These are phyloP conservation scores for Lampris megalopsis DNA, from an alignment of 2,113 vertebrate genomes.

Conservation along the genomic window DNA sequence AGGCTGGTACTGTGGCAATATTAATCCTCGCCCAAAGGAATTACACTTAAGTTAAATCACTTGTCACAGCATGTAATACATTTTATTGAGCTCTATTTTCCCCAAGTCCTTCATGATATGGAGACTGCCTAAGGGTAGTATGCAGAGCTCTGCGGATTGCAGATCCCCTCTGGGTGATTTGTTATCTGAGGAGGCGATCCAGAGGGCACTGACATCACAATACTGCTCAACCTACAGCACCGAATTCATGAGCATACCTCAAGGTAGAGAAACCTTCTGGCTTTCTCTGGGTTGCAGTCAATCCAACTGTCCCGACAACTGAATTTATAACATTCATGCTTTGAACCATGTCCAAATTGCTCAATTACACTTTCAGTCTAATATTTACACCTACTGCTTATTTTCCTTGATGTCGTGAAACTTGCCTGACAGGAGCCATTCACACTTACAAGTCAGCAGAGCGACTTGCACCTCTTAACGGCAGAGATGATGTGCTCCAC, in stretches of 20 bases:
- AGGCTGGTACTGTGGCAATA: conserved; percentile 68
- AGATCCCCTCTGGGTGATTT: conserved; percentile 58
- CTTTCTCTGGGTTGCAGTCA: not conserved
- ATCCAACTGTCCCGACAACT: not conserved
- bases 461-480: conserved; percentile 37
- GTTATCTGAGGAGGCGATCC: conserved; percentile 64
- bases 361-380: not conserved
- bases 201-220: conserved; percentile 73
- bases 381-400: not conserved
- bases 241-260: conserved; percentile 80
- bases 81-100: conserved; percentile 35
- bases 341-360: not conserved
- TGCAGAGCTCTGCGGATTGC: conserved; percentile 24
- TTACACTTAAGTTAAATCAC: conserved; percentile 39
- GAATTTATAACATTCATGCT: conserved; percentile 1
- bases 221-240: conserved; percentile 80
- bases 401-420: conserved; percentile 16
- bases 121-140: conserved; percentile 67
- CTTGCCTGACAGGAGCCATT: conserved; percentile 65
- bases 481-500: conserved; percentile 42
- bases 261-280: conserved; percentile 70
- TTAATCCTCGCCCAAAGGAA: conserved; percentile 15
- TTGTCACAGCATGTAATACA: conserved; percentile 25
- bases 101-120: conserved; percentile 74
- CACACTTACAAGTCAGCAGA: conserved; percentile 54